A percentile compares a stretch with the other conserved stretches of the same genome.
Conservation (phyloP, 2,888 invertebrate genomes). For the Cancer borealis region DNA sequence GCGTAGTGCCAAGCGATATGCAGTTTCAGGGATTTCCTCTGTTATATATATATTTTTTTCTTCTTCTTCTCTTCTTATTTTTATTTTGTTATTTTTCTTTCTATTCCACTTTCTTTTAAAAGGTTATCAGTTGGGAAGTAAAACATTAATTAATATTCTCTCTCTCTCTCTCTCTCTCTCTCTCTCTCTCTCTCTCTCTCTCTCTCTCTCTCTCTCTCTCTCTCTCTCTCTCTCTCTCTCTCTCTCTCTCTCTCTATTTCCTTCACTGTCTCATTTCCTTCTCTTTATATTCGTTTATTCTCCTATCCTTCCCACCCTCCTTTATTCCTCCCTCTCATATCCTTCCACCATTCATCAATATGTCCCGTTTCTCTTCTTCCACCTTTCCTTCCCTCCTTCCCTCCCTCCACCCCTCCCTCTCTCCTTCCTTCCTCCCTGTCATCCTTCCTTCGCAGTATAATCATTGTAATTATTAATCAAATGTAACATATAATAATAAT, state of each 20-base stretch:
- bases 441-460: not conserved
- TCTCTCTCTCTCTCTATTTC: not conserved
- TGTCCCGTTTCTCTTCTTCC: not conserved
- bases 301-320: too few relatives aligned
- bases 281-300: too few relatives aligned
- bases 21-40: too few relatives aligned
- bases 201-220: slow-evolving; percentile 17
- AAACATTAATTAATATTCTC: not conserved
- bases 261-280: too few relatives aligned
- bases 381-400: not conserved
- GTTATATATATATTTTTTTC: too few relatives aligned
- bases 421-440: not conserved
- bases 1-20: too few relatives aligned
- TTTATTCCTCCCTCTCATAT: too few relatives aligned
- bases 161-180: slow-evolving; percentile 2
- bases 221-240: slow-evolving; percentile 20
- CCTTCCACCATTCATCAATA: too few relatives aligned
- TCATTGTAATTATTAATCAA: not conserved
- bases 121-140: not conserved
- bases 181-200: not conserved
- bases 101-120: not conserved
- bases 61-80: too few relatives aligned
- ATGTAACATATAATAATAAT: too few relatives aligned
- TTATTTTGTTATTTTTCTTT: not conserved
- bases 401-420: not conserved